Percentiles rank a stretch among this genome's conserved stretches.
Evolutionary conservation across 2,113 vertebrate genomes (phyloP).

Genomic region (Trogon surrucura): DNA sequence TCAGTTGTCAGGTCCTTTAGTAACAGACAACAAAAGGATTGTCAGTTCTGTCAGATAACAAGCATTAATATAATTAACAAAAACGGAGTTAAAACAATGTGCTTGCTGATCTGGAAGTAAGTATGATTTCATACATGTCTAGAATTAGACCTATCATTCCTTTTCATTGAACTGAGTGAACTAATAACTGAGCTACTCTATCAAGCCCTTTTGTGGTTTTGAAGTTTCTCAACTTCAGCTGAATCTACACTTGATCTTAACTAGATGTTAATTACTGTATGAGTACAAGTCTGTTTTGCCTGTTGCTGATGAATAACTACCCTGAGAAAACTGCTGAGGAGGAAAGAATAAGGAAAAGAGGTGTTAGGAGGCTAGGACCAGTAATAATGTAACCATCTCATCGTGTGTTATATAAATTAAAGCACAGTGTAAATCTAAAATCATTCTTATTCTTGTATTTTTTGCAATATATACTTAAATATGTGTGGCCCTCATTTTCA

Average conservation of each 20-base stretch:
- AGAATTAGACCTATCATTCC: not conserved
- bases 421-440: not conserved
- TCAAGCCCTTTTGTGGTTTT: not conserved
- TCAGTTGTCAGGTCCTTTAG: not conserved
- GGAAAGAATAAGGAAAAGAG: not conserved
- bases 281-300: not conserved
- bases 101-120: not conserved
- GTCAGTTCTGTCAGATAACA: not conserved
- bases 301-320: not conserved
- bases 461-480: not conserved
- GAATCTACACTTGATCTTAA: conserved; percentile 15
- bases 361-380: not conserved
- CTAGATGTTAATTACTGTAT: not conserved
- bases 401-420: not conserved
- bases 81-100: not conserved
- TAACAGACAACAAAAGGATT: not conserved
- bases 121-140: conserved; percentile 16
- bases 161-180: conserved; percentile 1
- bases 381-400: not conserved
- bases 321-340: not conserved
- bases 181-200: not conserved
- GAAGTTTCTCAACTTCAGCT: not conserved
- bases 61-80: not conserved
- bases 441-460: not conserved
- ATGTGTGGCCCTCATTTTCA: not conserved